Evolutionary conservation across 2,888 invertebrate species (phyloP), one percentile per base, ranked within the genome.

Genomic region (Xestoiulus laeticollis): DNA sequence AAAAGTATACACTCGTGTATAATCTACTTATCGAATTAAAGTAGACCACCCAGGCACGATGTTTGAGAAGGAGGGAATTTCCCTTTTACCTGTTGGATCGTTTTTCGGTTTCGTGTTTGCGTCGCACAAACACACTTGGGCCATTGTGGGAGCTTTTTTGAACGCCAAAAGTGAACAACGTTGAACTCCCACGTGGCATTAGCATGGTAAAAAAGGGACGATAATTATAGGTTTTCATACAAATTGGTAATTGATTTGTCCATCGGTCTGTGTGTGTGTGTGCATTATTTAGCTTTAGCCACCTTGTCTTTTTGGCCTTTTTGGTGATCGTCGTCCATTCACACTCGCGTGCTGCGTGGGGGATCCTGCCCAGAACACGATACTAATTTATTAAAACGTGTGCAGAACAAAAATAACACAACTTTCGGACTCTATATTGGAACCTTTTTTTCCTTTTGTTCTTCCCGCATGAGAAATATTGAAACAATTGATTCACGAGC

Each of bases 211-310:
- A 78, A 78, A 30, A 30, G 78, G 78, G 78, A 68, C 68, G 68
- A 78, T 78, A 78, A 78, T 78, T 78, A 30, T 78, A 78, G 78
- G 30, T 14, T 78, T 30, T 12, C 78, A 16, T 78, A 78, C 26
- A 78, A 78, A 78, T 78, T 78, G 78, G 78, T 78, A 78, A 78
- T 78, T 78, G 78, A 78, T 78, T 78, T 30, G 30, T 78, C 78
- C 78, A 78, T 78, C 78, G 78, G 78, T 78, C 14, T 30, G 68
- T 26, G 68, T 26, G 26, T 26, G 68, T 26, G 26, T 30, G 30
- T 78, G 14, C 30, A 78, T 78, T 78, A 78, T 78, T 78, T 26
- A 68, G 68, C 68, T 19, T 53, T 19, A 19, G 16, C 53, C 16
- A 19, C 53, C 19, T 22, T 59, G 8, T 22, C 8, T 59, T 59